Evolutionary conservation across 2,797 vertebrate genomes (phyloP).

Genomic region (Spinibarbus caldwelli): DNA sequence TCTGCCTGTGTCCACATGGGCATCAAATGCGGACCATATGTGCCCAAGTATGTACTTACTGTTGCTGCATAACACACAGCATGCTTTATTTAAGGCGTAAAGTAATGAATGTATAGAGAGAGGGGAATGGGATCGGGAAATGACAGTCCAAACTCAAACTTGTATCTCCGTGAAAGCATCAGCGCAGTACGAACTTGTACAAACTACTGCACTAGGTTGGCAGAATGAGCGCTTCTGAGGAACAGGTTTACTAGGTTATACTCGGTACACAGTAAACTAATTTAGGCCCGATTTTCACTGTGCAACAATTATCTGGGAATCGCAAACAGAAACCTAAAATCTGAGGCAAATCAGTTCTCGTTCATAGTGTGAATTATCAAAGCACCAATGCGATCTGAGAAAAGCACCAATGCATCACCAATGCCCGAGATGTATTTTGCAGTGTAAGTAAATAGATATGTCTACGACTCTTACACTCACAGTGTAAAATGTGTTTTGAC

Average conservation of each 20-base stretch:
- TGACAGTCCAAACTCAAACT: background rate
- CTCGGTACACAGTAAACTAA: background rate
- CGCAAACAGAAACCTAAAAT: background rate
- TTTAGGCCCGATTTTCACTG: too few relatives aligned
- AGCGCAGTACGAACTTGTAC: background rate
- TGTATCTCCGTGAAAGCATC: background rate
- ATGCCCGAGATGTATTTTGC: background rate
- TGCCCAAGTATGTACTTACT: background rate
- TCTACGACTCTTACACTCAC: background rate
- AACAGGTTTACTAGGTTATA: background rate
- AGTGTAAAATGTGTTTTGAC: background rate
- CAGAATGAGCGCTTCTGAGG: background rate
- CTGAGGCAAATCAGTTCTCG: background rate
- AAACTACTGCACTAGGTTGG: background rate
- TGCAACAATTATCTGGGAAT: too few relatives aligned
- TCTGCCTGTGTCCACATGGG: background rate
- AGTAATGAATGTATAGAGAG: background rate
- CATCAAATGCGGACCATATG: background rate
- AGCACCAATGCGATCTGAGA: background rate
- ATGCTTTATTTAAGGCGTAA: background rate
- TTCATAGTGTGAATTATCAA: background rate
- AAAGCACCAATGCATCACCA: background rate
- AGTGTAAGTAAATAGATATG: background rate
- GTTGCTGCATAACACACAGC: background rate
- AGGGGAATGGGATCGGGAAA: background rate